These are phyloP conservation scores for Meriones unguiculatus DNA, from an alignment of 2,113 vertebrate species.

Conservation along the genomic window DNA sequence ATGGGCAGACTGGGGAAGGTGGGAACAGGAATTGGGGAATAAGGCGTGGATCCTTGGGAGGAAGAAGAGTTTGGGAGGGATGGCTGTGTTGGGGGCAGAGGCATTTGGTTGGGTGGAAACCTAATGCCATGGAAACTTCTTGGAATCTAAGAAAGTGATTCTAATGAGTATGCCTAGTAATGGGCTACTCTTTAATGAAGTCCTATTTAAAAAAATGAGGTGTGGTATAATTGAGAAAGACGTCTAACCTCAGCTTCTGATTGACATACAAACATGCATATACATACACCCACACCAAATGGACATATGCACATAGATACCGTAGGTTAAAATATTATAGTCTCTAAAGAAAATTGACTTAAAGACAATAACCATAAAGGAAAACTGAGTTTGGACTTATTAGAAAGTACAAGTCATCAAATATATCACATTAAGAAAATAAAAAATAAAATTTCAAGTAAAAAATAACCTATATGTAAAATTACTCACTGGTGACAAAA, in stretches of 20 bases:
- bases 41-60: not conserved
- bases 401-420: not conserved
- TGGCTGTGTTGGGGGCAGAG: not conserved
- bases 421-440: not conserved
- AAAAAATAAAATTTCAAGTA: not conserved
- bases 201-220: not conserved
- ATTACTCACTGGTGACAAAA: not conserved
- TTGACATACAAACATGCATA: not conserved
- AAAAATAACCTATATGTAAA: not conserved
- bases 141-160: not conserved
- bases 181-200: not conserved
- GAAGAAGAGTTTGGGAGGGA: rapidly evolving
- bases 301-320: not conserved
- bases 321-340: not conserved
- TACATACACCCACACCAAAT: not conserved
- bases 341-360: not conserved
- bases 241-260: not conserved
- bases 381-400: conserved; percentile 10
- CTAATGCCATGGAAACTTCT: not conserved
- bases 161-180: not conserved
- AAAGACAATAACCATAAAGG: not conserved
- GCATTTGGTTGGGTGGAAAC: not conserved
- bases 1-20: too few relatives aligned
- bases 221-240: not conserved
- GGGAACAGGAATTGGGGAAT: not conserved